phyloP scores from a whole-genome alignment of 2,888 invertebrate genomes.

The Candidula unifasciata region DNA sequence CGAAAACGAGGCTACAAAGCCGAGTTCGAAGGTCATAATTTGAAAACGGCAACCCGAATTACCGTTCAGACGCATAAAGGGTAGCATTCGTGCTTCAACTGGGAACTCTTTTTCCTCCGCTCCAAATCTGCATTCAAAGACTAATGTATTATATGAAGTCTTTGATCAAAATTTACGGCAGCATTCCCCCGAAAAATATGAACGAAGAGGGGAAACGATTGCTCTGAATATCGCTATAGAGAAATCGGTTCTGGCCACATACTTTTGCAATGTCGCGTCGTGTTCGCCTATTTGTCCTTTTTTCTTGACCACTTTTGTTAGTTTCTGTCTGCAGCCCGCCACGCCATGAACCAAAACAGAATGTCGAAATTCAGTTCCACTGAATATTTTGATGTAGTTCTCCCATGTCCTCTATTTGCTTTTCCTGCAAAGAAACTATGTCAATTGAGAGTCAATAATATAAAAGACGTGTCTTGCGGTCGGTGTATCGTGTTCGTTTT shows the following conservation, averaged over 20 bases:
- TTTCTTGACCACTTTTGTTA: constrained; percentile 23
- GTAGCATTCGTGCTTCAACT: not conserved
- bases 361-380: constrained; percentile 8
- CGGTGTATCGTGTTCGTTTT: not conserved
- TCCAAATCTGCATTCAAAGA: constrained; percentile 15
- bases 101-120: not conserved
- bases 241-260: not conserved
- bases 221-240: constrained; percentile 4
- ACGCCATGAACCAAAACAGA: constrained; percentile 6
- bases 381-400: constrained; percentile 7
- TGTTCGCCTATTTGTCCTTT: not conserved
- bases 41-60: not conserved
- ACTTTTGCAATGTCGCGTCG: not conserved
- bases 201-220: constrained; percentile 7
- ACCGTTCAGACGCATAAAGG: not conserved
- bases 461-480: constrained; percentile 5
- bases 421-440: not conserved
- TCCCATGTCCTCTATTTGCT: constrained; percentile 5
- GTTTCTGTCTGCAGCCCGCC: constrained; percentile 3
- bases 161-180: constrained; percentile 25
- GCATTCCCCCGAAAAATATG: constrained; percentile 11
- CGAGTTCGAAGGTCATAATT: not conserved
- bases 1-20: not conserved
- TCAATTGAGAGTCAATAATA: constrained; percentile 32
- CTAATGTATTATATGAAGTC: constrained; percentile 6